phyloP scores from a whole-genome alignment of 2,888 invertebrate genomes.

The Metellina segmentata region DNA sequence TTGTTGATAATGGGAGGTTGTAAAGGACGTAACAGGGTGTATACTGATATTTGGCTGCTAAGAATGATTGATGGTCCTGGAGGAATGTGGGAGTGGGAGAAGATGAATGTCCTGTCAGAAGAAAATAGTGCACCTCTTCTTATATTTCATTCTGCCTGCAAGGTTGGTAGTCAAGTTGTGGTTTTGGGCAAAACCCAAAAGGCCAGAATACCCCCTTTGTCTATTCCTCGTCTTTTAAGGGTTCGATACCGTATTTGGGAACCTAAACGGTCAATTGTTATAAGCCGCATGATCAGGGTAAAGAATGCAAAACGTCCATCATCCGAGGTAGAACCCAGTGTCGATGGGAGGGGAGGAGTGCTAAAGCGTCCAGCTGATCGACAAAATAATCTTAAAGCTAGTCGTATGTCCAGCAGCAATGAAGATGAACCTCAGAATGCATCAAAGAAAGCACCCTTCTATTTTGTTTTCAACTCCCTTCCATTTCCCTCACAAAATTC shows the following conservation, averaged over 20 bases:
- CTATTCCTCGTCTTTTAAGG: conserved; percentile 65
- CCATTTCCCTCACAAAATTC: not conserved
- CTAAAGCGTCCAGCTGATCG: conserved; percentile 61
- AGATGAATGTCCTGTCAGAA: conserved; percentile 88
- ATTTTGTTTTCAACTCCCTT: not conserved
- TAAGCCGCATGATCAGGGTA: not conserved
- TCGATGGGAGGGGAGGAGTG: conserved; percentile 77
- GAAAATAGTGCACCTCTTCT: conserved; percentile 92
- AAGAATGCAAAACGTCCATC: conserved; percentile 40
- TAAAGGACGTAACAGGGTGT: conserved; percentile 83
- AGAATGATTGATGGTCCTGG: conserved; percentile 86
- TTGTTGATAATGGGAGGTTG: conserved; percentile 83
- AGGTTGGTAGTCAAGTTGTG: conserved; percentile 81
- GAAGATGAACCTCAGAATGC: conserved; percentile 58
- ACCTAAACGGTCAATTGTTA: no score
- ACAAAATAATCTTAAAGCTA: not conserved
- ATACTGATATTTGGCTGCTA: conserved; percentile 94
- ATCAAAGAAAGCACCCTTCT: conserved; percentile 31
- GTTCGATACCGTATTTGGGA: conserved; percentile 77
- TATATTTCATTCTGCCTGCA: conserved; percentile 96
- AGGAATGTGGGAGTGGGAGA: conserved; percentile 82
- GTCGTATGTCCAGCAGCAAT: conserved; percentile 68
- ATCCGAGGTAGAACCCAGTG: conserved; percentile 71
- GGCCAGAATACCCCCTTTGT: conserved; percentile 76
- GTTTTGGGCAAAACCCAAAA: conserved; percentile 80